Evolutionary conservation across 2,797 vertebrate genomes (phyloP).

Genomic region (Smutsia gigantea): DNA sequence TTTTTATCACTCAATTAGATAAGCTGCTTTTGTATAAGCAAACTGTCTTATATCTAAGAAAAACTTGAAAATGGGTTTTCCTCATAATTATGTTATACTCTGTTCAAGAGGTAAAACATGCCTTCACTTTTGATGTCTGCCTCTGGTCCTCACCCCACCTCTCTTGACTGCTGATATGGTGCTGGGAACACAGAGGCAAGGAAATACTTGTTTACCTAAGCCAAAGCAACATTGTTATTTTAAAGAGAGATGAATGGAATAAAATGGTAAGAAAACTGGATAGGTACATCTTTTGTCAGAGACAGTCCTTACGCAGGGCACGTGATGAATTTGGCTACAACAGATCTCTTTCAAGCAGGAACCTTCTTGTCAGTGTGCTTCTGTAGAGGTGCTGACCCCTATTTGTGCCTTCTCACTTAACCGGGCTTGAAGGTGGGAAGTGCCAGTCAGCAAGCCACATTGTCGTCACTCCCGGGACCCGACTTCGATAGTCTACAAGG

Average conservation of each 20-base stretch:
- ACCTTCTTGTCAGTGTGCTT: not conserved
- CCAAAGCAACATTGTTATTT: not conserved
- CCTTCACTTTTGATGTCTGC: not conserved
- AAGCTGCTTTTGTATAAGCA: not conserved
- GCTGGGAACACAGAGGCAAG: not conserved
- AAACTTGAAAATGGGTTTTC: not conserved
- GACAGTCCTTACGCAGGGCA: not conserved
- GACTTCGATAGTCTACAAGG: not conserved
- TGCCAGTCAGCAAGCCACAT: not conserved
- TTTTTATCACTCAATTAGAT: constrained; percentile 6
- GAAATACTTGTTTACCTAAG: not conserved
- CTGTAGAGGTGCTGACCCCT: not conserved
- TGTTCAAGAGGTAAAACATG: constrained; percentile 10
- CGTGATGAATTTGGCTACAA: not conserved
- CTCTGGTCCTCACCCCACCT: not conserved
- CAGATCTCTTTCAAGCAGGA: not conserved
- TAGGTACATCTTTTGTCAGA: constrained; percentile 1
- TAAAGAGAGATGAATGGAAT: not conserved
- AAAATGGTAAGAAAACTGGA: not conserved
- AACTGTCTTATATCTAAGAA: not conserved
- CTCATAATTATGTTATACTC: not conserved
- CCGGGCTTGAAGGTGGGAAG: not conserved
- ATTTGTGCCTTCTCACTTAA: not conserved
- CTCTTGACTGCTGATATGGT: not conserved
- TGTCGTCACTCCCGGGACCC: not conserved